Evolutionary conservation across 2,113 vertebrate species (phyloP).

Genomic region (Podarcis raffonei): DNA sequence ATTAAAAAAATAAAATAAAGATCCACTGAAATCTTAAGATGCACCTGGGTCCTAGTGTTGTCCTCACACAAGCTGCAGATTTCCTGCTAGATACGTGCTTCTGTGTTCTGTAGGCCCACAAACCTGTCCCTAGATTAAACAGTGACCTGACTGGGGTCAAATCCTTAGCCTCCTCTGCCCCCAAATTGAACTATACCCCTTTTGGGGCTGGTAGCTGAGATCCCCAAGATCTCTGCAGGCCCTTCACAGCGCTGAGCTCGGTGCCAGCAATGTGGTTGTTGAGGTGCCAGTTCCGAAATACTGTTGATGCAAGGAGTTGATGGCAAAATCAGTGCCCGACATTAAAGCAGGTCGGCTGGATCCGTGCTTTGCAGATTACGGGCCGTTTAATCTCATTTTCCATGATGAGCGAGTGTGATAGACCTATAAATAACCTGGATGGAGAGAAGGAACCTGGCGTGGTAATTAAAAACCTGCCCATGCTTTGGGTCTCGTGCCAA

Average conservation of each 20-base stretch:
- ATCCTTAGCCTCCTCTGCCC: neutral
- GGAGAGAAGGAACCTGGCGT: neutral
- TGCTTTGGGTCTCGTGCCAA: neutral
- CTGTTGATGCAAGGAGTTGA: neutral
- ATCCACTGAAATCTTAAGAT: too few relatives aligned
- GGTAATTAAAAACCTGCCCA: neutral
- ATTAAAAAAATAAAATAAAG: neutral
- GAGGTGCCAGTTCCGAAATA: neutral
- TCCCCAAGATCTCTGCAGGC: neutral
- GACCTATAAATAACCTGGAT: constrained; percentile 18
- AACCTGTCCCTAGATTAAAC: neutral
- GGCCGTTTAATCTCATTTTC: constrained; percentile 23
- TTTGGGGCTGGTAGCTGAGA: too few relatives aligned
- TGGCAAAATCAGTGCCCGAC: too few relatives aligned
- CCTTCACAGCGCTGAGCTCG: too few relatives aligned
- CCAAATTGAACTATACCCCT: neutral
- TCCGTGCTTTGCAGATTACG: neutral
- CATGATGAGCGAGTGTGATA: neutral
- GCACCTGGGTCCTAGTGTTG: too few relatives aligned
- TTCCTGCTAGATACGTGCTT: neutral
- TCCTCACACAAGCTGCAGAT: neutral
- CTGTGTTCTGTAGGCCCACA: neutral
- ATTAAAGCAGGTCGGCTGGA: neutral
- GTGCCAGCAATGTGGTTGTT: too few relatives aligned
- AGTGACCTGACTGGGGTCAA: neutral